Evolutionary conservation across 2,888 invertebrate genomes (phyloP), one percentile per base, ranked within the genome.

Genomic region (Synanthedon formicaeformis): DNA sequence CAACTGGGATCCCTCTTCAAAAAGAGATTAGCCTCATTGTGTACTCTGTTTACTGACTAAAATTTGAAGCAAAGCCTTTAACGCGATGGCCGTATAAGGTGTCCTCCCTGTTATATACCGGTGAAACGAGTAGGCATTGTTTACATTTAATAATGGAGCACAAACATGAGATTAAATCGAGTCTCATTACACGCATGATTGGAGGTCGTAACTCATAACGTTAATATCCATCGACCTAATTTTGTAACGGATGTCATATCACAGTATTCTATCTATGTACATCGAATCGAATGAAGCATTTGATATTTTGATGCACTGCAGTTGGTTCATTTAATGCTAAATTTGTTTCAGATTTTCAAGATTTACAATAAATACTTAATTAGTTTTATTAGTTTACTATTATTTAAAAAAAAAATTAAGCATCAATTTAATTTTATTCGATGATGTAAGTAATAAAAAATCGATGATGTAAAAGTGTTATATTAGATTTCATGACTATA

Each of bases 21-120:
- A 62, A 56, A 58, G 61, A 77, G 73, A 78, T 76, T 71, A 79
- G 62, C 61, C 54, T 60, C 63, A 66, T 73, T 72, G 67, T 71
- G 53, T 41, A 55, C 55, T 56, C 50, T 60, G 57, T 60, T 61
- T 64, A 58, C 62, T 54, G 56, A 60, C 61, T 63, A 60, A 66
- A 60, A 61, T 60, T 60, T 53, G 60, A 57, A 48, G 53, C 54
- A 52, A 56, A 50, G 54, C 55, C 57, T 62, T 61, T 66, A 69
- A 70, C 66, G 65, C 34, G 48, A 14, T 50, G 57, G 62, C 64
- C 62, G 63, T 64, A 65, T 61, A 69, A 63, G 57, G 64, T 51
- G 55, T 51, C 55, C 64, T 60, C 23, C 5, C 4, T 3, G 3
- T 23, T 23, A 61, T 66, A 65, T 69, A 68, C 66, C 62, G 55